Evolutionary conservation across 2,888 invertebrate genomes (phyloP).

Genomic region (Molanna angustata): DNA sequence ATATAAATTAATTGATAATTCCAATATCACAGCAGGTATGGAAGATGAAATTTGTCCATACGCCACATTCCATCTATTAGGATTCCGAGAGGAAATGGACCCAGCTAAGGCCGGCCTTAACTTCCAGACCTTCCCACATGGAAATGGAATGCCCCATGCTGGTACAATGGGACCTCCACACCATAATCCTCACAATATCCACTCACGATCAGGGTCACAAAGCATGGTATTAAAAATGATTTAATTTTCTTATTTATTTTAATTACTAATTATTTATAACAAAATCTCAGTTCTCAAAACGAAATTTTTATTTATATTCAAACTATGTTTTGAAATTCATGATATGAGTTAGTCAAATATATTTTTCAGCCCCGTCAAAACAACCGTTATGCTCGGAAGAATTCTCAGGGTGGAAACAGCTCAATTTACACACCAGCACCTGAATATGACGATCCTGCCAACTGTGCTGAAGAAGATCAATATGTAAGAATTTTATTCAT

Average conservation of each 20-base stretch:
- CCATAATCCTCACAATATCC: slow-evolving; percentile 67
- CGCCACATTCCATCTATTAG: slow-evolving; percentile 92
- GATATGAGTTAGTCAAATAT: too few relatives aligned
- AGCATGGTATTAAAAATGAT: slow-evolving; percentile 87
- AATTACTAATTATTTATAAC: too few relatives aligned
- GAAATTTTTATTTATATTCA: too few relatives aligned
- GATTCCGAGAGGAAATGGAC: slow-evolving; percentile 95
- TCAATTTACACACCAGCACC: slow-evolving; percentile 80
- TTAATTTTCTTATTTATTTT: too few relatives aligned
- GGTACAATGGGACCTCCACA: slow-evolving; percentile 82
- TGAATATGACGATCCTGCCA: slow-evolving; percentile 91
- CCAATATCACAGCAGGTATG: slow-evolving; percentile 62
- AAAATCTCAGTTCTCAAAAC: too few relatives aligned
- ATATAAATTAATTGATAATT: background rate
- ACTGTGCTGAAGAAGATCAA: slow-evolving; percentile 89
- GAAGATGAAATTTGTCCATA: slow-evolving; percentile 97
- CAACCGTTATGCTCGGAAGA: slow-evolving; percentile 66
- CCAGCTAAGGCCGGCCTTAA: slow-evolving; percentile 81
- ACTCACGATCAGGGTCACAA: slow-evolving; percentile 84
- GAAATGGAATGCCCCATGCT: slow-evolving; percentile 66
- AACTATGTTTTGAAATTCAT: too few relatives aligned
- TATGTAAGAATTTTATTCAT: slow-evolving; percentile 56
- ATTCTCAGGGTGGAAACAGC: slow-evolving; percentile 79
- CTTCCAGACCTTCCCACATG: slow-evolving; percentile 85
- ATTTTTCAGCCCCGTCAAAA: slow-evolving; percentile 63